Percentiles rank a stretch among this genome's conserved stretches.
Conservation (phyloP, 2,113 vertebrate genomes). For the Bettongia penicillata region DNA sequence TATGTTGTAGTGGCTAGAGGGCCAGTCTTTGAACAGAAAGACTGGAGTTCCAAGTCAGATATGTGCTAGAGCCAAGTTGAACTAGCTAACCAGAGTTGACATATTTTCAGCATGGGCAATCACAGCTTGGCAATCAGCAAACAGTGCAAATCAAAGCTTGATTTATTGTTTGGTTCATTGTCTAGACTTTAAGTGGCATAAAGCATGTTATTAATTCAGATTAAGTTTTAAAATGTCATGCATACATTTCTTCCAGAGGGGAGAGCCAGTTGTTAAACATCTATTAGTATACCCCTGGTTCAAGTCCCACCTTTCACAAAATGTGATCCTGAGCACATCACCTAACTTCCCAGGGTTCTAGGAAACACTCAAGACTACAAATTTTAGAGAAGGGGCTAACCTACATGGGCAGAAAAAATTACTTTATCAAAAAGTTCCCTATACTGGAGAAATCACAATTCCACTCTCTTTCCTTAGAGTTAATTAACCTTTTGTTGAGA, state of each 20-base stretch:
- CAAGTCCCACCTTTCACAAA: not conserved
- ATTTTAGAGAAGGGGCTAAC: not conserved
- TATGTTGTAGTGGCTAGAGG: not conserved
- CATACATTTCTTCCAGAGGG: not conserved
- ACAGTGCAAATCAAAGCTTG: not conserved
- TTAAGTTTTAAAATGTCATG: not conserved
- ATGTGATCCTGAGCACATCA: not conserved
- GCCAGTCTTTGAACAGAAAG: not conserved
- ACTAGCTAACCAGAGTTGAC: not conserved
- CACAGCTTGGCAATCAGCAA: not conserved
- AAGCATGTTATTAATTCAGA: not conserved
- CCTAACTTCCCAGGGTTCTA: not conserved
- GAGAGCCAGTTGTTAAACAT: not conserved
- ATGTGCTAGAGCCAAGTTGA: not conserved
- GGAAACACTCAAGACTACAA: not conserved
- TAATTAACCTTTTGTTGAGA: not conserved
- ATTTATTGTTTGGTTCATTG: not conserved
- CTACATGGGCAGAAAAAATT: not conserved
- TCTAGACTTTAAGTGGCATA: not conserved
- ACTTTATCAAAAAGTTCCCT: not conserved
- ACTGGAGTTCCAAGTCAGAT: not conserved
- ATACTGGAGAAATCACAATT: not conserved
- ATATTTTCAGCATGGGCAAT: not conserved
- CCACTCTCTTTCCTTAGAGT: not conserved
- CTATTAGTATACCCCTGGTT: not conserved